Conservation (phyloP, 2,888 invertebrate genomes). For the Tenthredo scrophulariae region DNA sequence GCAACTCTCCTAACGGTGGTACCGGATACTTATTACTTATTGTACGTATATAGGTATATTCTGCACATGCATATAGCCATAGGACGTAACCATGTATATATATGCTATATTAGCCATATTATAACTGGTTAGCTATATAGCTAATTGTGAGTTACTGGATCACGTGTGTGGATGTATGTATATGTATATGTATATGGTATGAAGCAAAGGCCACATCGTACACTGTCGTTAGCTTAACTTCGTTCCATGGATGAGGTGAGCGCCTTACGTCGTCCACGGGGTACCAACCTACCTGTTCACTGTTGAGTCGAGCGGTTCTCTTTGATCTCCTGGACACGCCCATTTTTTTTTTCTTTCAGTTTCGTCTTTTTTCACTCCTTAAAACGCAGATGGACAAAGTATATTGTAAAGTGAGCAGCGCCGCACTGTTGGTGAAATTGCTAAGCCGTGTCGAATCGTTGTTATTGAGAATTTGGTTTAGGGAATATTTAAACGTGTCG, state of each 20-base stretch:
- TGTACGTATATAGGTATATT: not conserved
- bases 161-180: not conserved
- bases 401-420: slow-evolving; percentile 79
- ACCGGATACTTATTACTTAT: not conserved
- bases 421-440: slow-evolving; percentile 64
- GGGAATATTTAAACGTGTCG: slow-evolving; percentile 33
- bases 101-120: not conserved
- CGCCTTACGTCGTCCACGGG: slow-evolving; percentile 49
- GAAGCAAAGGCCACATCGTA: slow-evolving; percentile 1
- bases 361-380: not conserved
- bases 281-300: slow-evolving; percentile 55
- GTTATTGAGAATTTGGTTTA: slow-evolving; percentile 74
- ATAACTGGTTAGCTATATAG: not conserved
- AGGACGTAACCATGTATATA: not conserved
- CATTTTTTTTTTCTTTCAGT: slow-evolving; percentile 77
- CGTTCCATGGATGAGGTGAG: slow-evolving; percentile 51
- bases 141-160: slow-evolving; percentile 27
- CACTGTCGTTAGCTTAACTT: slow-evolving; percentile 44
- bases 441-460: slow-evolving; percentile 76
- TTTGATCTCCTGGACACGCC: slow-evolving; percentile 77
- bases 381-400: slow-evolving; percentile 79
- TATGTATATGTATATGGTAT: not conserved
- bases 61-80: not conserved
- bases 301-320: slow-evolving; percentile 72
- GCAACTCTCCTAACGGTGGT: not conserved